Evolutionary conservation across 1,140 invertebrate species (phyloP).

Genomic region (Pseudomyrmex concolor): DNA sequence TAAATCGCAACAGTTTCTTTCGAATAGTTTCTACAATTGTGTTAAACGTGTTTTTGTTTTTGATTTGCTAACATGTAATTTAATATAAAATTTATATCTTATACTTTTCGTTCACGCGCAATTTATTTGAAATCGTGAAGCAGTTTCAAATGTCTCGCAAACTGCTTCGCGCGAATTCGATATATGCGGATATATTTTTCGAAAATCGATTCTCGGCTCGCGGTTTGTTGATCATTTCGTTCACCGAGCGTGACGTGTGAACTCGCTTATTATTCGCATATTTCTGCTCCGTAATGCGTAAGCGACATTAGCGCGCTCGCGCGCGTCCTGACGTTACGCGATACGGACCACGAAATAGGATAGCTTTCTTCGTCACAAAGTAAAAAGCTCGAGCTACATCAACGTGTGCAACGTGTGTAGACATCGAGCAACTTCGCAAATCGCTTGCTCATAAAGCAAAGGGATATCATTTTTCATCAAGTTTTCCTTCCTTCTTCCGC

Average conservation of each 20-base stretch:
- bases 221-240: slow-evolving; percentile 2
- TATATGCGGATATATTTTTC: not conserved
- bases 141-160: not conserved
- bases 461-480: slow-evolving; percentile 75
- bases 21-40: too few species aligned
- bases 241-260: slow-evolving; percentile 32
- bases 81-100: not conserved
- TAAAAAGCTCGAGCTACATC: slow-evolving; percentile 44
- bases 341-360: slow-evolving; percentile 79
- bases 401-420: slow-evolving; percentile 4
- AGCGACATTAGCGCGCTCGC: not conserved
- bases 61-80: not conserved
- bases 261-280: not conserved
- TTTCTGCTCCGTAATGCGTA: slow-evolving; percentile 14
- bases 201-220: not conserved
- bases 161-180: not conserved
- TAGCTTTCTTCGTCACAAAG: slow-evolving; percentile 69
- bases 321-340: slow-evolving; percentile 75
- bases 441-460: slow-evolving; percentile 65
- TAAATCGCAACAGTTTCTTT: too few species aligned
- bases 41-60: not conserved
- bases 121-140: not conserved
- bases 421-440: slow-evolving; percentile 62
- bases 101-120: too few species aligned
- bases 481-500: slow-evolving; percentile 62